Percentiles rank a stretch among this genome's conserved stretches.
phyloP scores from a whole-genome alignment of 2,113 vertebrate species.

The Ochotona curzoniae region DNA sequence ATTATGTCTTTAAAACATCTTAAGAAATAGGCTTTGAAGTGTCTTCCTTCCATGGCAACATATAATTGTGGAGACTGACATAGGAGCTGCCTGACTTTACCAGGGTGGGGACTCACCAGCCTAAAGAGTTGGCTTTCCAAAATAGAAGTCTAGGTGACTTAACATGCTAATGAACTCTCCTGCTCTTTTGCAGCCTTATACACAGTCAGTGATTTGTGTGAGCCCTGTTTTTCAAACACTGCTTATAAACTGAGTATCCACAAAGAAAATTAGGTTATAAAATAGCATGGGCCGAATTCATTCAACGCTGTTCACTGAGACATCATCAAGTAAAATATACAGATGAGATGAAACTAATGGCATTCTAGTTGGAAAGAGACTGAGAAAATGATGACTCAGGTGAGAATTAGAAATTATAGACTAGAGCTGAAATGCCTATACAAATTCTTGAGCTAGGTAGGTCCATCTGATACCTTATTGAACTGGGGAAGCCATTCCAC shows the following conservation, averaged over 20 bases:
- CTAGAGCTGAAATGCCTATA: not conserved
- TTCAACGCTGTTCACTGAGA: not conserved
- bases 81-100: not conserved
- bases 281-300: not conserved
- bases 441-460: not conserved
- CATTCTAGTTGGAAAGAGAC: not conserved
- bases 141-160: slow-evolving; percentile 18
- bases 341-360: not conserved
- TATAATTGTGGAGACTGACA: not conserved
- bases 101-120: not conserved
- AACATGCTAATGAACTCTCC: slow-evolving; percentile 28
- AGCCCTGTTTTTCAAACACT: slow-evolving; percentile 2
- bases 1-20: slow-evolving; percentile 19
- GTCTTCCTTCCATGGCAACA: slow-evolving; percentile 10
- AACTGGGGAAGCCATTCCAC: not conserved
- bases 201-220: slow-evolving; percentile 40
- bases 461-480: not conserved
- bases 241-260: not conserved
- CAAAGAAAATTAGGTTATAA: slow-evolving; percentile 68
- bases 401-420: not conserved
- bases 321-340: not conserved
- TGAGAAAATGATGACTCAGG: not conserved
- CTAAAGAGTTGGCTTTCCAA: slow-evolving; percentile 12
- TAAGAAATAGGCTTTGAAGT: not conserved
- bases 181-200: not conserved